Evolutionary conservation across 2,888 invertebrate species (phyloP), one percentile per base, ranked within the genome.

Genomic region (Diabrotica balteata): DNA sequence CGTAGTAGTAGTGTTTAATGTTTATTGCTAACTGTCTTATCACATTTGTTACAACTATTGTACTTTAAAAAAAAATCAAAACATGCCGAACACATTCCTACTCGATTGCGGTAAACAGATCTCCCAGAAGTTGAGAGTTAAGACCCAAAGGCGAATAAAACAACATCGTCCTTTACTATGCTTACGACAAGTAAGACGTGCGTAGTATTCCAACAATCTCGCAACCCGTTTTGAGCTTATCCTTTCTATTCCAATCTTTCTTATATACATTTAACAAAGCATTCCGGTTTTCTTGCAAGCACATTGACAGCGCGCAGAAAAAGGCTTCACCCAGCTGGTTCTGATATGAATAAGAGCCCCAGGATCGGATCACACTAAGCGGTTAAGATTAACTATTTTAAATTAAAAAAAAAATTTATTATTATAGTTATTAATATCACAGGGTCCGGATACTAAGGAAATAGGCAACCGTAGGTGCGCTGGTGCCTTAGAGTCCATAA

Each of bases 251-350:
- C 8, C n/a, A 50, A 10, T 51, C 51, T 59, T 59, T 44, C 49
- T n/a, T n/a, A 59, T 59, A 59, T 59, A 49, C 42, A 47, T 51
- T 45, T 53, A 45, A 61, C 52, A 61, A 61, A 32, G 52, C 32
- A 53, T 53, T 22, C 53, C n/a, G n/a, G 46, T 22, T 53, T 51
- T 22, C 45, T 45, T 53, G 53, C 22, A n/a, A n/a, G 46, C 53
- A 61, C 61, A 61, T 53, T 61, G 61, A 61, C 61, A 53, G 47
- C 7, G 47, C 7, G 52, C 42, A 61, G 53, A 53, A 47, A n/a
- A 53, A 32, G 44, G 45, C 53, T 46, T 44, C 55, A 45, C 9
- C 46, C n/a, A 61, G 53, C 61, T 32, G 61, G 52, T 61, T 61
- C 49, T 61, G 43, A 44, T 51, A 51, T 60, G 17, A 50, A 61